These are phyloP conservation scores for Betta splendens DNA, from an alignment of 2,797 vertebrate species.

Conservation along the genomic window DNA sequence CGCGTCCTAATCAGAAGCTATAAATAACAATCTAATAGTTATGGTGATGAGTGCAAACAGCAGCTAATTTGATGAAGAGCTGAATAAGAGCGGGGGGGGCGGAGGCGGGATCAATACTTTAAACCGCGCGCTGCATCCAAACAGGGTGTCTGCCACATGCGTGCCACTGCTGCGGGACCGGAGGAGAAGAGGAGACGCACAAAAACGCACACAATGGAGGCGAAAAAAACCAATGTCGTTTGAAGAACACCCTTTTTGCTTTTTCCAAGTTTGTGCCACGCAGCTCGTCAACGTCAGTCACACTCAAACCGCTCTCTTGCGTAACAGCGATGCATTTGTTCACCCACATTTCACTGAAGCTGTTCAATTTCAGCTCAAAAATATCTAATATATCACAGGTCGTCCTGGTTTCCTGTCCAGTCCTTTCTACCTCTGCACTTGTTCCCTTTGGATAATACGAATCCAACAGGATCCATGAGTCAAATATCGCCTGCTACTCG, in stretches of 20 bases:
- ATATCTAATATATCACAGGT: too few relatives aligned
- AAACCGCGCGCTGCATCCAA: constrained; percentile 45
- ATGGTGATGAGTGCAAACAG: constrained; percentile 38
- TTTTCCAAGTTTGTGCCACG: not conserved
- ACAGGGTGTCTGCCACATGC: constrained; percentile 60
- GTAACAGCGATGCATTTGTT: too few relatives aligned
- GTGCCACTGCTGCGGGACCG: constrained; percentile 56
- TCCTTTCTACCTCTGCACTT: constrained; percentile 18
- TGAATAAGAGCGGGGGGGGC: not conserved
- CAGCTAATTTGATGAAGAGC: constrained; percentile 38
- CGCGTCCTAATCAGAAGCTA: constrained; percentile 10
- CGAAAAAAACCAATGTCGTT: constrained; percentile 9
- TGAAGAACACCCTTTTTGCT: not conserved
- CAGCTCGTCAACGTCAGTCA: not conserved
- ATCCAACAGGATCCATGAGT: constrained; percentile 49
- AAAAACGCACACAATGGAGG: not conserved
- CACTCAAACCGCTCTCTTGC: constrained; percentile 1
- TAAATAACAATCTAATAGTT: constrained; percentile 29
- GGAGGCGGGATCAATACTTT: constrained; percentile 32
- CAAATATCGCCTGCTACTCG: constrained; percentile 43
- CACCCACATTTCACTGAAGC: too few relatives aligned
- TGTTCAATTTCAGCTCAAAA: too few relatives aligned
- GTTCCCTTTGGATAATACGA: constrained; percentile 44
- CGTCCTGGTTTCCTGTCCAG: constrained; percentile 1
- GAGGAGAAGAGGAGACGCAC: constrained; percentile 11